Evolutionary conservation across 2,888 invertebrate genomes (phyloP), one percentile per base, ranked within the genome.

Genomic region (Sipha maydis): DNA sequence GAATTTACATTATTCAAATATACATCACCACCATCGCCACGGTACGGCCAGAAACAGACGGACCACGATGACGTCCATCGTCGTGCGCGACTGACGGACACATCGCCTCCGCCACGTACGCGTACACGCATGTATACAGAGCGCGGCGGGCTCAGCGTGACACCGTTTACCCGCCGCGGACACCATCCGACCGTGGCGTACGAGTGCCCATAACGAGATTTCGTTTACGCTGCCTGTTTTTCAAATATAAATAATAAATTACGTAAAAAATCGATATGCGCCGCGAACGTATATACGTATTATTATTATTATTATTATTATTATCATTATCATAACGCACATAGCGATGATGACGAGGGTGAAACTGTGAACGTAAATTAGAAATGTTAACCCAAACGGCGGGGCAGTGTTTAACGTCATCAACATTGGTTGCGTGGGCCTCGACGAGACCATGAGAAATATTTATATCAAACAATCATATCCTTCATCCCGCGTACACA

Each of bases 1-100:
- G 75, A 76, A 82, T 88, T 88, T 88, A 86, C 84, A 85, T 76
- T 86, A 86, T 86, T 88, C 88, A 82, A 88, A 88, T 80, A 86
- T 75, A 76, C 56, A 80, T 86, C 83, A 73, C 48, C 41, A n/a
- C 82, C 83, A 54, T 48, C 38, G 67, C n/a, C 67, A 28, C 69
- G 69, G 21, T 5, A 7, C 41, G 9, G 56, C 56, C 56, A 21
- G 11, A 56, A 56, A 56, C 31, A 34, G 83, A 83, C 83, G 76
- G 5, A 77, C 48, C 48, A 34, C 82, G 86, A 88, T 82, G 88
- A 88, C 80, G 80, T 80, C 79, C 61, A 73, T n/a, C 71, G 25
- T 54, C 38, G 85, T 38, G 61, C 56, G 82, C 67, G 14, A 67
- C 85, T 67, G 67, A 73, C 79, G 71, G 78, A 85, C 67, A 77